phyloP scores from a whole-genome alignment of 1,140 invertebrate genomes.

The Leucophenga varia region DNA sequence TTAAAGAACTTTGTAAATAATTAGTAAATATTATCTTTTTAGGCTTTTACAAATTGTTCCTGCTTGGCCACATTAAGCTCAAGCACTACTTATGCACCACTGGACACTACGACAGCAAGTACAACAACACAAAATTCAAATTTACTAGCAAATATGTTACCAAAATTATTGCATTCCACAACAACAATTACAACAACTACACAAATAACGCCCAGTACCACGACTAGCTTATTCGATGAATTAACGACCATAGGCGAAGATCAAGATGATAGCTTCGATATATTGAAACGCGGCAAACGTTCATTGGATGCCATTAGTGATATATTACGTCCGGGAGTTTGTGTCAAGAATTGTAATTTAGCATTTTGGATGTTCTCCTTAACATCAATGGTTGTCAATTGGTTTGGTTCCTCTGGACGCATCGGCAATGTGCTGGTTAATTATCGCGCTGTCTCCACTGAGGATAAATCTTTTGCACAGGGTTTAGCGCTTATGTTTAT shows the following conservation, averaged over 20 bases:
- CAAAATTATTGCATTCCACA: background rate
- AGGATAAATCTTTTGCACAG: slow-evolving; percentile 68
- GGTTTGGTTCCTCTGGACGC: slow-evolving; percentile 62
- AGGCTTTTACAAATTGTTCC: slow-evolving; percentile 19
- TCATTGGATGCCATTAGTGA: slow-evolving; percentile 14
- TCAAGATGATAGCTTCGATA: slow-evolving; percentile 3
- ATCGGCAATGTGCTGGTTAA: slow-evolving; percentile 67
- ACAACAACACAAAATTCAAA: slow-evolving; percentile 9
- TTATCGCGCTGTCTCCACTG: slow-evolving; percentile 61
- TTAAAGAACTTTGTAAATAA: too few relatives aligned
- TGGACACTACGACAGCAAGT: background rate
- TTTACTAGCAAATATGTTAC: too few relatives aligned
- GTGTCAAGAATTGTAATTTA: slow-evolving; percentile 58
- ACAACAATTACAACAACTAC: background rate
- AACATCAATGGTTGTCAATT: slow-evolving; percentile 60
- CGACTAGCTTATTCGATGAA: background rate
- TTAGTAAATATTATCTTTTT: slow-evolving; percentile 8
- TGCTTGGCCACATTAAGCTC: slow-evolving; percentile 2
- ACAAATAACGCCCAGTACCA: background rate
- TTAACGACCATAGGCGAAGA: slow-evolving; percentile 9
- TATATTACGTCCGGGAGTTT: slow-evolving; percentile 59
- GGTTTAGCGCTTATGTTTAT: slow-evolving; percentile 65
- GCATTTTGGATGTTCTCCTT: slow-evolving; percentile 57
- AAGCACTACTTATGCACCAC: background rate
- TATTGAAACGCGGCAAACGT: slow-evolving; percentile 14